phyloP scores from a whole-genome alignment of 2,888 invertebrate genomes.

The Nephrotoma flavescens region DNA sequence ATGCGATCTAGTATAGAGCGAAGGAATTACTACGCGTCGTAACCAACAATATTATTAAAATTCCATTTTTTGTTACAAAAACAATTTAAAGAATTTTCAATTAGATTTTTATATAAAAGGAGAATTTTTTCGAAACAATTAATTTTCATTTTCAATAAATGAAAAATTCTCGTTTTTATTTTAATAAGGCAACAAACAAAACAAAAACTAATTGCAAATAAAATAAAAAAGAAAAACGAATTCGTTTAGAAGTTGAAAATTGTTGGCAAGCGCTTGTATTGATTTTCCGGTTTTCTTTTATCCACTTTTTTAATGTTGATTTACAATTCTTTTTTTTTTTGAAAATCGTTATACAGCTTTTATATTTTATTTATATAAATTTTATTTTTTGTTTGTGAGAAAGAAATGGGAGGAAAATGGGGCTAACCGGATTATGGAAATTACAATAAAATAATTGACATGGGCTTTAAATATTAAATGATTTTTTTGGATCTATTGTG shows the following conservation, averaged over 20 bases:
- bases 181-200: background rate
- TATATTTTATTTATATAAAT: background rate
- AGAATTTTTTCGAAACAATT: background rate
- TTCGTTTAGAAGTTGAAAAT: background rate
- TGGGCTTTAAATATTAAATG: background rate
- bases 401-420: background rate
- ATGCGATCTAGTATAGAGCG: no score
- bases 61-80: background rate
- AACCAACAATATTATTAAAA: no score
- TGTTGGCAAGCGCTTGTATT: background rate
- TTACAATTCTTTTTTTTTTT: background rate
- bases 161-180: background rate
- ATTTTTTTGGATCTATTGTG: no score
- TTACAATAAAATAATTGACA: background rate
- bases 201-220: background rate
- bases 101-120: background rate
- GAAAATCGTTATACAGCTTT: background rate
- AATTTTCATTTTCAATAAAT: background rate
- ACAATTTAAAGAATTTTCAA: background rate
- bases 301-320: background rate
- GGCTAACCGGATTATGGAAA: background rate
- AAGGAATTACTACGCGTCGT: no score
- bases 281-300: background rate
- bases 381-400: background rate
- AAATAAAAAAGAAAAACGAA: background rate